Conservation (phyloP, 2,113 vertebrate genomes). For the Guaruba guarouba region DNA sequence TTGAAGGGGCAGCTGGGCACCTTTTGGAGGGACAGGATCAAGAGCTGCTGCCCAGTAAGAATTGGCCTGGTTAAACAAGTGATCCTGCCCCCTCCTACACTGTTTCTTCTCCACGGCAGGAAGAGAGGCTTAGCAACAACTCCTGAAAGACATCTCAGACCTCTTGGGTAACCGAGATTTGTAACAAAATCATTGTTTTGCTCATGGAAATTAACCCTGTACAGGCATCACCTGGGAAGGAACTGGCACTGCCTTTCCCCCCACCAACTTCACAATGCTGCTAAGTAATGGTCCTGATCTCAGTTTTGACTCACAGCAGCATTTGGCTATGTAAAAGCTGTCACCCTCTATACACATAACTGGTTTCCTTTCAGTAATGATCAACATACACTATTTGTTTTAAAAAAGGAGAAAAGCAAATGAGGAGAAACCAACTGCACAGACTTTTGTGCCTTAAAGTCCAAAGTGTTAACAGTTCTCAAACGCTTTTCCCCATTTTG, state of each 20-base stretch:
- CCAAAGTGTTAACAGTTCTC: neutral
- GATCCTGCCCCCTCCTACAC: neutral
- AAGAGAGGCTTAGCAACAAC: neutral
- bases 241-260: neutral
- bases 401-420: neutral
- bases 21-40: neutral
- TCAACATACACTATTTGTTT: neutral
- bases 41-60: neutral
- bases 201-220: neutral
- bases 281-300: accelerated
- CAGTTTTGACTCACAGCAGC: neutral
- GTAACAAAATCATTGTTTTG: neutral
- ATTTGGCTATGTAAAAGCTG: neutral
- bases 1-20: neutral
- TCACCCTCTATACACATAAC: neutral
- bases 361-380: neutral
- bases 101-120: neutral
- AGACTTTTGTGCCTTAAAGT: neutral
- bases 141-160: neutral
- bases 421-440: neutral
- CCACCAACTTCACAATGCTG: neutral
- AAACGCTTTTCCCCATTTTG: accelerated
- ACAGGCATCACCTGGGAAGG: neutral
- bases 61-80: neutral
- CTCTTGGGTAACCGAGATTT: neutral